Conservation (phyloP, 1,140 invertebrate genomes). For the Sinella curviseta region DNA sequence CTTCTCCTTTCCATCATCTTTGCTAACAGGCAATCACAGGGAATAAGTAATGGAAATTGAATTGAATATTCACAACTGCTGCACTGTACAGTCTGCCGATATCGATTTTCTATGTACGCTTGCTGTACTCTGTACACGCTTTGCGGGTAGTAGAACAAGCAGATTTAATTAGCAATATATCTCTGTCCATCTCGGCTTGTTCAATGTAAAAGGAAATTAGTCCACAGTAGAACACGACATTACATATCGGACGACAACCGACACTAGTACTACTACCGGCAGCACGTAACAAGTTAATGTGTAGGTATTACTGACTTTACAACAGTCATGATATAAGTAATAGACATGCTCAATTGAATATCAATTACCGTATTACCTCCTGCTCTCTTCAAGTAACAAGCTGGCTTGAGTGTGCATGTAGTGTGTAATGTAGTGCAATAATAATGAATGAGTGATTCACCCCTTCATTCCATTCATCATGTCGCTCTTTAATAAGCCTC, state of each 20-base stretch:
- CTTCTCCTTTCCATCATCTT: too few relatives aligned
- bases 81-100: too few relatives aligned
- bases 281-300: conserved; percentile 18
- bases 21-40: too few relatives aligned
- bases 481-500: background rate
- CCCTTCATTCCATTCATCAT: background rate
- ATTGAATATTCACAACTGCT: too few relatives aligned
- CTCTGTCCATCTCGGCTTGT: background rate
- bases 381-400: background rate
- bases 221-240: background rate
- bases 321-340: background rate
- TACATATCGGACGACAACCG: background rate
- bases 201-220: background rate
- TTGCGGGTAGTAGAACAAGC: too few relatives aligned
- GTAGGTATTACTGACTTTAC: too few relatives aligned
- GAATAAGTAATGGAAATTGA: too few relatives aligned
- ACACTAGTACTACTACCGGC: too few relatives aligned
- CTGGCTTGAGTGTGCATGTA: background rate
- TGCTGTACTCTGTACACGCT: too few relatives aligned
- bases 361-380: too few relatives aligned
- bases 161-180: conserved; percentile 4
- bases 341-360: background rate
- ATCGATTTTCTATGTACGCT: too few relatives aligned
- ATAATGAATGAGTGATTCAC: conserved; percentile 1
- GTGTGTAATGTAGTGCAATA: background rate